Percentiles rank a stretch among this genome's conserved stretches.
Evolutionary conservation across 2,113 vertebrate species (phyloP).

Genomic region (Sceloporus tristichus): DNA sequence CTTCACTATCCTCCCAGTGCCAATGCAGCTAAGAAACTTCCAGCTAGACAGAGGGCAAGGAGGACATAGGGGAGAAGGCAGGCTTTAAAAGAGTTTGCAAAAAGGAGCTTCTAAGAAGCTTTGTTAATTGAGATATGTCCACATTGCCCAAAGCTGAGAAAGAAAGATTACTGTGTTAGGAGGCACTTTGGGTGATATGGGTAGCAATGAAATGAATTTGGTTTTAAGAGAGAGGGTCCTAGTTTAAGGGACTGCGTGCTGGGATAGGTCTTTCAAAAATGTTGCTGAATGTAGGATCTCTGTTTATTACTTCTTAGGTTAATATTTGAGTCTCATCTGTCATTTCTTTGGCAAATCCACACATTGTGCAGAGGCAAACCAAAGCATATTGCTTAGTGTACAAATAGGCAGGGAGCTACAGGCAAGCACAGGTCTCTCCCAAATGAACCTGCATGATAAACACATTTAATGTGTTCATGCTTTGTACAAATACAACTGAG

Average conservation of each 20-base stretch:
- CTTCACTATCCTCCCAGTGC: too few relatives aligned
- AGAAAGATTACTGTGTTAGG: too few relatives aligned
- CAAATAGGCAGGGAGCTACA: neutral
- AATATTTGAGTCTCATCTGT: neutral
- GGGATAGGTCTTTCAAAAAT: neutral
- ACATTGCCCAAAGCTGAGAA: neutral
- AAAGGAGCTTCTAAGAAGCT: too few relatives aligned
- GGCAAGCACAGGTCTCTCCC: neutral
- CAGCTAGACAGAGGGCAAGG: too few relatives aligned
- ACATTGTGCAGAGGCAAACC: neutral
- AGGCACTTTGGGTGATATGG: neutral
- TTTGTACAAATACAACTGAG: too few relatives aligned
- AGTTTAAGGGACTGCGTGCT: neutral
- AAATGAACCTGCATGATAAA: neutral
- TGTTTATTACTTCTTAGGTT: neutral
- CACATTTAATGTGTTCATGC: neutral
- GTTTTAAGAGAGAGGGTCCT: neutral
- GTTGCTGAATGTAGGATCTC: neutral
- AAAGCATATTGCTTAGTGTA: neutral
- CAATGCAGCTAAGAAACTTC: too few relatives aligned
- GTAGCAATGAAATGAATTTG: neutral
- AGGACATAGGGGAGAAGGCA: too few relatives aligned
- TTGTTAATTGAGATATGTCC: too few relatives aligned
- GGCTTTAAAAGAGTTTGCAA: too few relatives aligned
- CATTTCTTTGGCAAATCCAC: neutral